A percentile compares a stretch with the other conserved stretches of the same genome.
Conservation (phyloP, 2,888 invertebrate species). For the Scaptomyza flava region DNA sequence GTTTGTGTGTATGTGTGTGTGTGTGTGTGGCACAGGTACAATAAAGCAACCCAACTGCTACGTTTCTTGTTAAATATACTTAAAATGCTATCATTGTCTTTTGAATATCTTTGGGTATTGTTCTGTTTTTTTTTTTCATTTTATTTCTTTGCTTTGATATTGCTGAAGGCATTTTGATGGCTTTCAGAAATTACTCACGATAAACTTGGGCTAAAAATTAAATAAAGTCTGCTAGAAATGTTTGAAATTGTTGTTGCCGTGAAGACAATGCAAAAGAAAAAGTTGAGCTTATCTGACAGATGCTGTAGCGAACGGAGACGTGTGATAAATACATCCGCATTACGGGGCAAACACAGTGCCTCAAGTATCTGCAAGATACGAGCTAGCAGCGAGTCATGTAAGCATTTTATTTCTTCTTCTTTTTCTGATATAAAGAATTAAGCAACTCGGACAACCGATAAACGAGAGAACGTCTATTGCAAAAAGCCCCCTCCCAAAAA, state of each 20-base stretch:
- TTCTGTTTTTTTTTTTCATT: not conserved
- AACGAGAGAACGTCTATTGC: constrained; percentile 49
- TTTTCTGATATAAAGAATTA: constrained; percentile 53
- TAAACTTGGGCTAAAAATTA: constrained; percentile 48
- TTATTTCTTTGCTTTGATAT: constrained; percentile 31
- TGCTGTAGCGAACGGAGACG: constrained; percentile 60
- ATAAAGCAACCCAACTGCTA: constrained; percentile 12
- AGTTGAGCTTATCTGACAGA: constrained; percentile 66
- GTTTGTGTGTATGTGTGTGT: not conserved
- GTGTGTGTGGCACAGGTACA: constrained; percentile 39
- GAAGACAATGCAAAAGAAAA: constrained; percentile 15
- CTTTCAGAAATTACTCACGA: constrained; percentile 67
- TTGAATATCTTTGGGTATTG: constrained; percentile 8
- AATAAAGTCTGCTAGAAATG: constrained; percentile 51
- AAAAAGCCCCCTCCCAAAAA: constrained; percentile 11
- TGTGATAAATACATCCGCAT: constrained; percentile 81
- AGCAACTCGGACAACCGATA: constrained; percentile 46
- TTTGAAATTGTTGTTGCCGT: constrained; percentile 65
- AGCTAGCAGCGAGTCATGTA: constrained; percentile 36
- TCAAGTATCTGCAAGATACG: constrained; percentile 71
- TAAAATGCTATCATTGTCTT: constrained; percentile 45
- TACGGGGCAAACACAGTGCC: constrained; percentile 44
- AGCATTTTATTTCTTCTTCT: constrained; percentile 39
- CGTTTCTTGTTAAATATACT: constrained; percentile 57
- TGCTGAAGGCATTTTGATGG: constrained; percentile 69